Conservation (phyloP, 2,888 invertebrate genomes). For the Cheilosia vernalis region DNA sequence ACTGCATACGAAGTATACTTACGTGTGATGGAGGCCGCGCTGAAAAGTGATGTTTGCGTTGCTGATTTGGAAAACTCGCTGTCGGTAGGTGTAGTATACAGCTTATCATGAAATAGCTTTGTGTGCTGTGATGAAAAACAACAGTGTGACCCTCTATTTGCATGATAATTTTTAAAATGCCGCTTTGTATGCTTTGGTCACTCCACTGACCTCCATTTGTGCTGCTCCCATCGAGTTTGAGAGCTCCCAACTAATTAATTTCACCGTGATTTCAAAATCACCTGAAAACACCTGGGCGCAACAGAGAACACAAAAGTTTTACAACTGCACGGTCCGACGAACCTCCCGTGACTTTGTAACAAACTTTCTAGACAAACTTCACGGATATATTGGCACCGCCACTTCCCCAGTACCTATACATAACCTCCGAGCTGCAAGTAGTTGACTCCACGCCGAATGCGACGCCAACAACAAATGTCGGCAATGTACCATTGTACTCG, state of each 20-base stretch:
- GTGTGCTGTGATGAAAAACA: not conserved
- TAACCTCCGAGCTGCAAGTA: conserved; percentile 36
- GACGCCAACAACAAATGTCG: conserved; percentile 50
- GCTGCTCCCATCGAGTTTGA: not conserved
- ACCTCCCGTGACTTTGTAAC: conserved; percentile 59
- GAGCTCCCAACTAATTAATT: not conserved
- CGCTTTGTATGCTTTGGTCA: not conserved
- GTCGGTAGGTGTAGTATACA: no score
- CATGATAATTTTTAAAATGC: not conserved
- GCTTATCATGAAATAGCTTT: not conserved
- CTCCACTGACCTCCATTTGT: not conserved
- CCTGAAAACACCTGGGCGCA: not conserved
- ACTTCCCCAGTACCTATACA: conserved; percentile 25
- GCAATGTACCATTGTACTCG: conserved; percentile 18
- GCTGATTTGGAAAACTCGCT: not conserved
- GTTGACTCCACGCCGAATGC: conserved; percentile 10
- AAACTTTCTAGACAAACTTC: conserved; percentile 70
- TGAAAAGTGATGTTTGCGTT: not conserved
- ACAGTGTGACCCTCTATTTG: not conserved
- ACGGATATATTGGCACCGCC: not conserved
- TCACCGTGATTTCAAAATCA: not conserved
- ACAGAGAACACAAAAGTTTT: not conserved
- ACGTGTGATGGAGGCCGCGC: not conserved
- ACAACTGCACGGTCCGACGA: conserved; percentile 25
- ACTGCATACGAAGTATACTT: not conserved